Percentiles rank a stretch among this genome's conserved stretches.
phyloP scores from a whole-genome alignment of 2,888 invertebrate species.

The Willowsia nigromaculata region DNA sequence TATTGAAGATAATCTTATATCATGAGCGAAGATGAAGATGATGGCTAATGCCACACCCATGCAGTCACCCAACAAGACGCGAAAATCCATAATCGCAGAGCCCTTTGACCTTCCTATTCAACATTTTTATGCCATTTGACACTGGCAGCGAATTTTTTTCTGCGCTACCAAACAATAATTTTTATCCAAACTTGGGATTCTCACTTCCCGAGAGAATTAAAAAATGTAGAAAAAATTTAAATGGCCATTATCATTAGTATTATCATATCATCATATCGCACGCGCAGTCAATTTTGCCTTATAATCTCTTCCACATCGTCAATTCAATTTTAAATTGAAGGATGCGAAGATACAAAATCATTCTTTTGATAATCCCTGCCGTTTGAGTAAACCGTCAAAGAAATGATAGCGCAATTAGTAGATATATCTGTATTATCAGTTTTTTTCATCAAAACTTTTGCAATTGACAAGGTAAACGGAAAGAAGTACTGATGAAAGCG shows the following conservation, averaged over 20 bases:
- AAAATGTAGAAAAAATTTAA: neutral
- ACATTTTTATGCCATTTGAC: conserved; percentile 23
- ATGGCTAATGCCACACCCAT: conserved; percentile 23
- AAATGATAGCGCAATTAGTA: neutral
- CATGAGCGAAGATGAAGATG: neutral
- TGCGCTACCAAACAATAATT: neutral
- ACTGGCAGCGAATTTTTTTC: conserved; percentile 13
- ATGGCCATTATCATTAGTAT: neutral
- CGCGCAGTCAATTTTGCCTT: neutral
- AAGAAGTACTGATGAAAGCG: neutral
- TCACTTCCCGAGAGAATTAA: neutral
- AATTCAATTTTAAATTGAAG: neutral
- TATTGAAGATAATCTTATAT: neutral
- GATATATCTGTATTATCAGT: no score
- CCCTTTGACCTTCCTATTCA: conserved; percentile 25
- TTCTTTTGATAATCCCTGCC: neutral
- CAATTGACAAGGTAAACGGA: neutral
- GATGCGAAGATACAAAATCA: neutral
- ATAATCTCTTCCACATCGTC: neutral
- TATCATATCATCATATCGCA: neutral
- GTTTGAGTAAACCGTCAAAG: neutral
- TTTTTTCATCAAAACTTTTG: no score
- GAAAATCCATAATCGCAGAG: neutral
- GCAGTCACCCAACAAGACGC: neutral
- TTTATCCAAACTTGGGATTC: conserved; percentile 13